These are phyloP conservation scores for Pseudobourletiella spinata DNA, from an alignment of 1,140 invertebrate genomes.

Conservation along the genomic window DNA sequence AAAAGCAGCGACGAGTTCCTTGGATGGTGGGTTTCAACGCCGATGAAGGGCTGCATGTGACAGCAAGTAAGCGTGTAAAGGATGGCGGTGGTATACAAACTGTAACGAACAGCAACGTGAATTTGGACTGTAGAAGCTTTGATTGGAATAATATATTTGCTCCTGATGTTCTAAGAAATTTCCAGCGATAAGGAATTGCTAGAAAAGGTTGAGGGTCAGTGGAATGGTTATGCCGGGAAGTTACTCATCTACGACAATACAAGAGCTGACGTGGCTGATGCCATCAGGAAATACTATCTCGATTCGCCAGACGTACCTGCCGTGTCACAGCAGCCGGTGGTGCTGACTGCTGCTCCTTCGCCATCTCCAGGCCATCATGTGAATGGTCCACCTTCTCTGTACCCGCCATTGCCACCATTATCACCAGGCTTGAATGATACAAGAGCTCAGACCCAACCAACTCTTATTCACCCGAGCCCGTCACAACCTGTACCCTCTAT, in stretches of 20 bases:
- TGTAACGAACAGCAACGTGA: too few species aligned
- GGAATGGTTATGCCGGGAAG: background rate
- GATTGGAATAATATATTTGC: background rate
- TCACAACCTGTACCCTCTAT: background rate
- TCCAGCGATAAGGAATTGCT: conserved; percentile 8
- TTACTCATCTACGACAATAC: conserved; percentile 5
- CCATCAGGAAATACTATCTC: conserved; percentile 14
- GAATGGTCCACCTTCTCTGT: background rate
- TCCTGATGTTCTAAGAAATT: conserved; percentile 15
- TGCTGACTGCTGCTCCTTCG: background rate
- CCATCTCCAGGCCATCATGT: too few species aligned
- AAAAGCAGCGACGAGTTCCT: conserved; percentile 11
- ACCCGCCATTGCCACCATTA: background rate
- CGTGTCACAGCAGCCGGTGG: too few species aligned
- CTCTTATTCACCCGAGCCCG: too few species aligned
- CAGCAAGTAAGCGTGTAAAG: conserved; percentile 15
- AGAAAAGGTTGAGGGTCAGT: conserved; percentile 9
- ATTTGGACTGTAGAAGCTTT: background rate
- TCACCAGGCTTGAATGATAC: background rate
- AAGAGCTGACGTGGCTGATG: conserved; percentile 14
- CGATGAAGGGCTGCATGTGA: conserved; percentile 18
- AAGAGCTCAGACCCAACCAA: background rate
- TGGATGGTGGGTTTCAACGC: conserved; percentile 20
- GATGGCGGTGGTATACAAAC: too few species aligned
- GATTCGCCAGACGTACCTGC: background rate